These are phyloP conservation scores for Myioborus miniatus DNA, from an alignment of 2,797 vertebrate genomes.

Conservation along the genomic window DNA sequence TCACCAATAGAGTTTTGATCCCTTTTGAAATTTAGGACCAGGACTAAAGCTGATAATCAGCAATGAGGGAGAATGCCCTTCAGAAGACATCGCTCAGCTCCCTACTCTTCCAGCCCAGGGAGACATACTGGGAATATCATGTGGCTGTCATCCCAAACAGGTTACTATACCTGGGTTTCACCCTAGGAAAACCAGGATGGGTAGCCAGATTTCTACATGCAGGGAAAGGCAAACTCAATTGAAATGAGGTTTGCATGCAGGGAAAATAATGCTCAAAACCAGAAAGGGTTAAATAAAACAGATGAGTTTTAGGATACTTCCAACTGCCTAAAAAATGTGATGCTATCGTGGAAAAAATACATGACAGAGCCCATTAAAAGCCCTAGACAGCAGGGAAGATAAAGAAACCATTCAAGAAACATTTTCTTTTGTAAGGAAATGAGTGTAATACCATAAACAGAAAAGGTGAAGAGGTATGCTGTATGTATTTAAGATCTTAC, in stretches of 20 bases:
- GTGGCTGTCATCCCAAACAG: background rate
- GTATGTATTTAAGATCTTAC: background rate
- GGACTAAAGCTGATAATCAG: background rate
- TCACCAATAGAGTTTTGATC: background rate
- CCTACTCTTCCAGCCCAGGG: background rate
- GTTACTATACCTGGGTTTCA: background rate
- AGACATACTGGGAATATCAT: background rate
- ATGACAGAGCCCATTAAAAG: background rate
- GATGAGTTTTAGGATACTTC: background rate
- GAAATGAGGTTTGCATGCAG: background rate
- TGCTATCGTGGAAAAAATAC: background rate
- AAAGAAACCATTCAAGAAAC: background rate
- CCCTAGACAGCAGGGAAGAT: background rate
- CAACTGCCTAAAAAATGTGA: background rate
- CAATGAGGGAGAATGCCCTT: background rate
- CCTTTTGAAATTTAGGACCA: background rate
- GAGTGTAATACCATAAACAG: background rate
- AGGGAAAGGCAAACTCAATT: background rate
- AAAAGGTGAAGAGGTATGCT: background rate
- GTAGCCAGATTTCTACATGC: background rate
- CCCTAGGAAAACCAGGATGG: background rate
- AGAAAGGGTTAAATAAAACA: background rate
- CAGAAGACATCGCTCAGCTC: background rate
- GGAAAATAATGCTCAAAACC: background rate
- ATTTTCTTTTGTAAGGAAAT: background rate